Percentiles rank a stretch among this genome's conserved stretches.
phyloP scores from a whole-genome alignment of 2,888 invertebrate genomes.

The Ormia ochracea region DNA sequence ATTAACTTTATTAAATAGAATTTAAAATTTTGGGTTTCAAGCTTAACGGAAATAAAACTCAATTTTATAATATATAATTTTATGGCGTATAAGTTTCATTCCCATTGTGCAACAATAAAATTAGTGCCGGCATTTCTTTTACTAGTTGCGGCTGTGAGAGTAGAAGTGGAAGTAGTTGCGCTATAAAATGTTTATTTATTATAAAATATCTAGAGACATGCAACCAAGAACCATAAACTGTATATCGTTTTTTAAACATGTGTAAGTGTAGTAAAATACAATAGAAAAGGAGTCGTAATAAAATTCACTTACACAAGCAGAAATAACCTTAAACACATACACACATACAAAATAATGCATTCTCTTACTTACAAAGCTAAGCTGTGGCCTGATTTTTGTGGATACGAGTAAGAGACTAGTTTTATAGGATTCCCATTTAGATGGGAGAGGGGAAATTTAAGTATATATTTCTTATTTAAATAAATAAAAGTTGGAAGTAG shows the following conservation, averaged over 20 bases:
- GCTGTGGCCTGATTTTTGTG: neutral
- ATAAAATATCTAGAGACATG: slow-evolving; percentile 52
- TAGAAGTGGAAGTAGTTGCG: neutral
- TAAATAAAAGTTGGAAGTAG: too few relatives aligned
- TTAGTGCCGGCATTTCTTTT: neutral
- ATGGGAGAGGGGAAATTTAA: too few relatives aligned
- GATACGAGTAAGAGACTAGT: too few relatives aligned
- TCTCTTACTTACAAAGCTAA: neutral
- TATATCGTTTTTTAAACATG: slow-evolving; percentile 1
- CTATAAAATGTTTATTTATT: slow-evolving; percentile 35
- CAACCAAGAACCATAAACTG: slow-evolving; percentile 55
- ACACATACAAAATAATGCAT: neutral
- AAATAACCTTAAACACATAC: slow-evolving; percentile 6
- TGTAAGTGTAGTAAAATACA: neutral
- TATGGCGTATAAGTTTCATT: neutral
- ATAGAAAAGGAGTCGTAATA: slow-evolving; percentile 7
- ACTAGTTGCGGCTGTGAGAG: neutral
- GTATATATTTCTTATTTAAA: too few relatives aligned
- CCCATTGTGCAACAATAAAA: slow-evolving; percentile 16
- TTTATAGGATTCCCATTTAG: too few relatives aligned
- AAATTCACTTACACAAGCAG: neutral
- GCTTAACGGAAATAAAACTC: too few relatives aligned
- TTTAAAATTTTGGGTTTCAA: too few relatives aligned
- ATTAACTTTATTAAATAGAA: too few relatives aligned
- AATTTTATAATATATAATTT: neutral